These are phyloP conservation scores for Leptothorax acervorum DNA, from an alignment of 2,888 invertebrate genomes.

Conservation along the genomic window DNA sequence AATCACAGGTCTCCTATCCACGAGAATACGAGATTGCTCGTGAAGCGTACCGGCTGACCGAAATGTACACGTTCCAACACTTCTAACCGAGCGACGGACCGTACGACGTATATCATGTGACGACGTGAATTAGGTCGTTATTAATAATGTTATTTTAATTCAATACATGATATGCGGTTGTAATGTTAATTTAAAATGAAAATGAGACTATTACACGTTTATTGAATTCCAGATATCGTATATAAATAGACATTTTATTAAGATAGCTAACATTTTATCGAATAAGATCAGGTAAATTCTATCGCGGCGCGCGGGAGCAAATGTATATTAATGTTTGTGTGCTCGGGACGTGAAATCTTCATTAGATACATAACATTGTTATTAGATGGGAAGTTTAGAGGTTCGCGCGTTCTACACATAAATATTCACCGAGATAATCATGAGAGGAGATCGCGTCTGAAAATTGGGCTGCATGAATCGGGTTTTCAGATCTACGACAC, in stretches of 20 bases:
- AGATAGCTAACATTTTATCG: not conserved
- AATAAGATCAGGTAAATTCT: not conserved
- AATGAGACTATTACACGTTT: not conserved
- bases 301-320: not conserved
- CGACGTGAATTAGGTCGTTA: not conserved
- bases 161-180: not conserved
- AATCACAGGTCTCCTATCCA: constrained; percentile 32
- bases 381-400: not conserved
- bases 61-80: constrained; percentile 1
- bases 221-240: not conserved
- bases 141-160: not conserved
- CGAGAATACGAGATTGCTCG: constrained; percentile 16
- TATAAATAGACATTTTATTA: not conserved
- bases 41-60: constrained; percentile 16
- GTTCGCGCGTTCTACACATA: not conserved
- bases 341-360: not conserved
- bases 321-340: not conserved
- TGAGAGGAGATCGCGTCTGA: not conserved
- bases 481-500: not conserved
- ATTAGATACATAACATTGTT: not conserved
- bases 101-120: not conserved
- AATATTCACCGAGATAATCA: constrained; percentile 9
- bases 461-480: not conserved
- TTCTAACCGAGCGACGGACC: not conserved
- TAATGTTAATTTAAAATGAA: constrained; percentile 14